Evolutionary conservation across 1,140 invertebrate species (phyloP).

Genomic region (Bombus sibiricus): DNA sequence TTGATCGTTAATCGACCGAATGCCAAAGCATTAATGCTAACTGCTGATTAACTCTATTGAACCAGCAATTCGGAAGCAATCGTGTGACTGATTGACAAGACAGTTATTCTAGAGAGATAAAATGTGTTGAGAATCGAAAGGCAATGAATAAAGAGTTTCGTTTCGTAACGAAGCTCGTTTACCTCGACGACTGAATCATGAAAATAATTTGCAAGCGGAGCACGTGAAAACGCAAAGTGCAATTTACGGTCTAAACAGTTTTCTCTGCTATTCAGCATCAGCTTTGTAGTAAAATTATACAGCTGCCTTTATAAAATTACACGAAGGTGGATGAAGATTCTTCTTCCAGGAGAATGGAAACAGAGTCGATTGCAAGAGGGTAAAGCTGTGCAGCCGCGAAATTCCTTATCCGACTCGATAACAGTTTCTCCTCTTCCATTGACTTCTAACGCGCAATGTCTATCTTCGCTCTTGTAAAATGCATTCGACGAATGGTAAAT

Average conservation of each 20-base stretch:
- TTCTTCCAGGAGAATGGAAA: background rate
- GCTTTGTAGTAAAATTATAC: conserved; percentile 33
- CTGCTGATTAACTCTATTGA: conserved; percentile 42
- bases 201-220: conserved; percentile 53
- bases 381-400: background rate
- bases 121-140: too few species aligned
- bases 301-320: conserved; percentile 44
- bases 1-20: conserved; percentile 45
- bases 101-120: background rate
- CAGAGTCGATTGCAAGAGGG: background rate
- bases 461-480: background rate
- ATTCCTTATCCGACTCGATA: conserved; percentile 5
- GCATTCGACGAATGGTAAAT: background rate
- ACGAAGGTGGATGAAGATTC: conserved; percentile 15
- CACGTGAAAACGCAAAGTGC: conserved; percentile 46
- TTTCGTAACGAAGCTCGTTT: background rate
- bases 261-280: conserved; percentile 38
- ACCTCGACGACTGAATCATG: conserved; percentile 26
- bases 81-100: background rate
- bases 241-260: conserved; percentile 36
- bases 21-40: conserved; percentile 40
- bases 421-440: too few species aligned
- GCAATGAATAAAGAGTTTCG: too few species aligned
- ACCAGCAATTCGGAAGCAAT: background rate
- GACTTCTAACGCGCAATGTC: conserved; percentile 4